phyloP scores from a whole-genome alignment of 2,113 vertebrate species.

The Microcebus tavaratra region DNA sequence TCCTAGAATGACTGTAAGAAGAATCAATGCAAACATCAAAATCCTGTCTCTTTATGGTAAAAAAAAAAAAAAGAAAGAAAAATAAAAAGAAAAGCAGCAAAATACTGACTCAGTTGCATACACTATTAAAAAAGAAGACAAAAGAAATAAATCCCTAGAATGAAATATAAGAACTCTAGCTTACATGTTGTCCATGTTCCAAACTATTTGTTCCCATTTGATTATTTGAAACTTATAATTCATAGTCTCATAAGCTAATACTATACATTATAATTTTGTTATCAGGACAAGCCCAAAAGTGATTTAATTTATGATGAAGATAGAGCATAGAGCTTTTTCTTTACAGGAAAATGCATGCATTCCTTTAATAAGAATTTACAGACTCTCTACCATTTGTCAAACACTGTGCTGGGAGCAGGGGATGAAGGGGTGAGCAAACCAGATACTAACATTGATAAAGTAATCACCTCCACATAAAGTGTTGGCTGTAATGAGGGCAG shows the following conservation, averaged over 20 bases:
- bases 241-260: background rate
- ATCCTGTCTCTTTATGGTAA: background rate
- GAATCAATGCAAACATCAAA: background rate
- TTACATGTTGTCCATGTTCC: background rate
- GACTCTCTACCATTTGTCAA: background rate
- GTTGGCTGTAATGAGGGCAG: background rate
- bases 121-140: background rate
- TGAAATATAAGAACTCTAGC: background rate
- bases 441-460: background rate
- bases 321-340: background rate
- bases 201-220: background rate
- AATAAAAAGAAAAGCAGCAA: too few relatives aligned
- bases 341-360: background rate
- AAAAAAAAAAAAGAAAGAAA: background rate
- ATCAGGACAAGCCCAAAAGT: background rate
- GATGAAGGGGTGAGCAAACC: background rate
- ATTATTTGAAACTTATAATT: constrained; percentile 26
- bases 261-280: constrained; percentile 23
- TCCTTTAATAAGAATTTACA: constrained; percentile 25
- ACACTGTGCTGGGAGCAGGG: background rate
- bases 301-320: background rate
- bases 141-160: background rate
- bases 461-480: background rate
- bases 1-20: background rate
- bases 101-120: background rate